Base-by-base conservation (phyloP, 2,888 invertebrate genomes). In the Eilema depressum region DNA sequence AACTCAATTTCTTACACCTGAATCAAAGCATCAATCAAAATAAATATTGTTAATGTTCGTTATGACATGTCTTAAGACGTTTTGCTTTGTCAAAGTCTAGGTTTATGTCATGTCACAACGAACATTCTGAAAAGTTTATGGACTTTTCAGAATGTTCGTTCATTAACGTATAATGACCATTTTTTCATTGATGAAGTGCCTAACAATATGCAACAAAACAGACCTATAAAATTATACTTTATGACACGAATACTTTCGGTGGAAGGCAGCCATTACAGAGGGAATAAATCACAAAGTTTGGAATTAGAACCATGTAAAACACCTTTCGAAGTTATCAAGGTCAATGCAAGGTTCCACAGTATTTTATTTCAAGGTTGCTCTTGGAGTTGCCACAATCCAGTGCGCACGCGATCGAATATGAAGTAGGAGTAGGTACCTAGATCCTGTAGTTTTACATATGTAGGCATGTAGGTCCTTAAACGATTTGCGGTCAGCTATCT, bases 321-420 rank as follows among this genome's bases (percentile, higher is more conserved):
- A 20, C 47, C 47, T 47, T 47, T 47, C 47, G 57, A 30, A 14
- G 26, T 63, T 72, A 73, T 70, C 72, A 78, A 80, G 75, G 81
- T 70, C 69, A 60, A 28, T 4, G 62, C 25, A 72, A 75, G 70
- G 65, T 66, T 41, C 62, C 71, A 75, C 78, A 70, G 63, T 67
- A 76, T 74, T 63, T 30, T 59, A 65, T 76, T 76, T 75, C 80
- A 81, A 81, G 81, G 82, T 71, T 66, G 56, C 41, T 56, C 37
- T 59, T 70, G 37, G 63, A 67, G 69, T 71, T 80, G 80, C 73
- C 77, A 77, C 71, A 81, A 78, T 70, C 75, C 62, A 67, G 71
- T 60, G 47, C 63, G 63, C 62, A 23, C 47, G 26, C 59, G 59
- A 63, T n/a, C 37, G 23, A 4, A 59, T 23, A 66, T 37, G 7